These are phyloP conservation scores for Oryzias javanicus DNA, from an alignment of 2,113 vertebrate genomes.

Conservation along the genomic window DNA sequence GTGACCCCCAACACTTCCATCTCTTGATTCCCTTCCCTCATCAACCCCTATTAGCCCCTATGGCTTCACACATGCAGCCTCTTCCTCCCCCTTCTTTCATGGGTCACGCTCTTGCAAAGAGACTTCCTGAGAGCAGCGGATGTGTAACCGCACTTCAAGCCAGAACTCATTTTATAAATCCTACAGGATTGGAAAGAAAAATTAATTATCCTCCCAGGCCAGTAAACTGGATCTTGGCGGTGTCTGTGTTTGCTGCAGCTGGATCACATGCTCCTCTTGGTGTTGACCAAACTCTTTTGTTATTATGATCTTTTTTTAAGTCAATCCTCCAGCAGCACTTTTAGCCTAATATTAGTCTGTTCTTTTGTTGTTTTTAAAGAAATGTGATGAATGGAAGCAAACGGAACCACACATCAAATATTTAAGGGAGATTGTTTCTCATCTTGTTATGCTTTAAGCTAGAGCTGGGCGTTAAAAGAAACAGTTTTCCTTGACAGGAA, in stretches of 20 bases:
- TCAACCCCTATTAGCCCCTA: not conserved
- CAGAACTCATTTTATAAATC: not conserved
- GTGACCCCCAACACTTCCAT: constrained; percentile 50
- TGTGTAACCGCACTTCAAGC: not conserved
- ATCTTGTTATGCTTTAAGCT: no score
- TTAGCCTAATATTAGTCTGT: not conserved
- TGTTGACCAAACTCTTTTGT: not conserved
- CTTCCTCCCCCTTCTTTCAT: constrained; percentile 28
- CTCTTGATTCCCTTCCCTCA: constrained; percentile 42
- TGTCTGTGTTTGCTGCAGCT: not conserved
- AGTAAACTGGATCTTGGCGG: not conserved
- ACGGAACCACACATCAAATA: no score
- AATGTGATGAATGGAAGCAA: no score
- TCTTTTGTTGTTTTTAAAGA: not conserved
- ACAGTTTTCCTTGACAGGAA: no score
- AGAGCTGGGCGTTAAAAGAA: no score
- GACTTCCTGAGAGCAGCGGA: not conserved
- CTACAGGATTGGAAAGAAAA: not conserved
- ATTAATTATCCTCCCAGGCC: not conserved
- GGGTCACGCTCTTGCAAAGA: constrained; percentile 20
- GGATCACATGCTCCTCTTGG: not conserved
- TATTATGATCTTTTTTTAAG: not conserved
- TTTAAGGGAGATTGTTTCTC: no score
- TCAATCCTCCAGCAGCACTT: not conserved
- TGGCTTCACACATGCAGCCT: not conserved